phyloP scores from a whole-genome alignment of 2,888 invertebrate genomes.

The Apotomis capreana region DNA sequence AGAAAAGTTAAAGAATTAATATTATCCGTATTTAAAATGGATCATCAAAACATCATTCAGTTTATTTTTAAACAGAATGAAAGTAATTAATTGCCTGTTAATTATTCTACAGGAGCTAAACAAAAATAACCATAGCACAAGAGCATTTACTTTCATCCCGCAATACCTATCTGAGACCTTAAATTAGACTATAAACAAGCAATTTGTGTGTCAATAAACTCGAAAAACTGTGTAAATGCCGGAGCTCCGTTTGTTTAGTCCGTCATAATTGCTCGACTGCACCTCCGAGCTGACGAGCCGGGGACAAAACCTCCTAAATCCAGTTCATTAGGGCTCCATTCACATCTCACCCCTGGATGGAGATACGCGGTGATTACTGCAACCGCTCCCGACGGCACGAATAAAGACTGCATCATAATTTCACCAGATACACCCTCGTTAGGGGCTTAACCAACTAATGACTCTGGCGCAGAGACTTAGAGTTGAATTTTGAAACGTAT shows the following conservation, averaged over 20 bases:
- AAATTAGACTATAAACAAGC: constrained; percentile 29
- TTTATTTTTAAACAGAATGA: too few relatives aligned
- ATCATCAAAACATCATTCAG: too few relatives aligned
- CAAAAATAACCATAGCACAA: too few relatives aligned
- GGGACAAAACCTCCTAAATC: constrained; percentile 83
- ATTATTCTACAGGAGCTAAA: too few relatives aligned
- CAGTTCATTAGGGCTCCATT: constrained; percentile 84
- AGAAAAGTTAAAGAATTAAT: too few relatives aligned
- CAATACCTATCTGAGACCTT: background rate
- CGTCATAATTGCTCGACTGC: constrained; percentile 80
- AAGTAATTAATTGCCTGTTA: too few relatives aligned
- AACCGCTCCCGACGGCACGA: constrained; percentile 84
- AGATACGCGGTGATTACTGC: constrained; percentile 84
- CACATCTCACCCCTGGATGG: constrained; percentile 82
- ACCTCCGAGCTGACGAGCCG: constrained; percentile 79
- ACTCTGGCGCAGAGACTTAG: constrained; percentile 63
- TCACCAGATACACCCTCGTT: constrained; percentile 80
- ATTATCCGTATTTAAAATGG: too few relatives aligned
- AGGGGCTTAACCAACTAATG: constrained; percentile 59
- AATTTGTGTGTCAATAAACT: constrained; percentile 41
- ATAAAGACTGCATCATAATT: constrained; percentile 84
- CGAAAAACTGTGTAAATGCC: constrained; percentile 65
- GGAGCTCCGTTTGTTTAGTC: constrained; percentile 76
- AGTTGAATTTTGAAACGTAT: constrained; percentile 64
- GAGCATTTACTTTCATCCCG: background rate